Conservation (phyloP, 2,797 vertebrate genomes). For the Leptoclinus maculatus region DNA sequence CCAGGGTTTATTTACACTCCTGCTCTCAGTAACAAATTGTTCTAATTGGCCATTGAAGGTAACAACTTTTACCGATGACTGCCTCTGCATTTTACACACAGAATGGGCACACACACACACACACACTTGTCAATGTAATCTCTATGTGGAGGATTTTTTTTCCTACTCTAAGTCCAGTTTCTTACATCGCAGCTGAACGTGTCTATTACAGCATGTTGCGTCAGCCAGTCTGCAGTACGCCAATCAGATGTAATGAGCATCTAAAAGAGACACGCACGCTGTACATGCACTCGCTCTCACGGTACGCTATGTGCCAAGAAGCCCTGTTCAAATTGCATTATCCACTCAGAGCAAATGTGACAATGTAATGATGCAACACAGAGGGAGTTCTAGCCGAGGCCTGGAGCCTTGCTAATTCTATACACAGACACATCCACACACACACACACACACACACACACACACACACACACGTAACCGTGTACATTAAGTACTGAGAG, state of each 20-base stretch:
- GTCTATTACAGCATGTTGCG: conserved; percentile 38
- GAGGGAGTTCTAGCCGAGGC: conserved; percentile 4
- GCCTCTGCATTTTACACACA: not conserved
- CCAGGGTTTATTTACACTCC: not conserved
- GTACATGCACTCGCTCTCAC: not conserved
- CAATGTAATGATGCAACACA: conserved; percentile 32
- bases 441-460: conserved; percentile 16
- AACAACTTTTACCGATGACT: not conserved
- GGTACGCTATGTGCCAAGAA: not conserved
- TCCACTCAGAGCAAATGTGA: conserved; percentile 28
- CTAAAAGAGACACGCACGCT: conserved; percentile 3
- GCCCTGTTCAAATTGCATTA: conserved; percentile 34
- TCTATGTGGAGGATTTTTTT: conserved; percentile 10
- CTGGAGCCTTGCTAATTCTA: conserved; percentile 26
- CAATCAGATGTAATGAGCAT: not conserved
- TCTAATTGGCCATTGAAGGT: not conserved
- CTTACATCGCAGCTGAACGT: not conserved
- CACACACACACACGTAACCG: not conserved
- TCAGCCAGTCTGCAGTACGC: not conserved
- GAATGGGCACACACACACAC: not conserved
- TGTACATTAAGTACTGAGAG: conserved; percentile 9
- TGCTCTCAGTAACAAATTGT: not conserved
- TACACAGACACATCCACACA: conserved; percentile 1
- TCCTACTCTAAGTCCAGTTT: not conserved
- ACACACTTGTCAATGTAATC: not conserved